A percentile compares a stretch with the other conserved stretches of the same genome.
phyloP scores from a whole-genome alignment of 1,140 invertebrate genomes.

The Ruditapes philippinarum region DNA sequence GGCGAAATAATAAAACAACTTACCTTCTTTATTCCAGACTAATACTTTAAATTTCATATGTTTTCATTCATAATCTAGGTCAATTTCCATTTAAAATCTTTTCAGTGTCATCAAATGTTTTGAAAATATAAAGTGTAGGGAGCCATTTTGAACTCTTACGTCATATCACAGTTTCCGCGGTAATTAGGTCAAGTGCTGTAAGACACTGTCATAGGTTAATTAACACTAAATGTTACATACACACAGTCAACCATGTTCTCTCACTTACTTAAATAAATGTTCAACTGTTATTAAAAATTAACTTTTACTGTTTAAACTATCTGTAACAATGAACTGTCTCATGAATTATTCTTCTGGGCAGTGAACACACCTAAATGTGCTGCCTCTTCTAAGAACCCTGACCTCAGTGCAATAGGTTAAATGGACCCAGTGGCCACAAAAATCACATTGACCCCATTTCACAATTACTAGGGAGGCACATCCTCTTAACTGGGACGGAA shows the following conservation, averaged over 20 bases:
- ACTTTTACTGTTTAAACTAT: background rate
- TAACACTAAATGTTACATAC: background rate
- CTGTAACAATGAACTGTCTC: background rate
- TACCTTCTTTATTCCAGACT: too few species aligned
- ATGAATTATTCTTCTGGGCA: constrained; percentile 23
- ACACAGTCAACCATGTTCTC: background rate
- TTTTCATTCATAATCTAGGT: too few species aligned
- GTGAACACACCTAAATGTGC: constrained; percentile 17
- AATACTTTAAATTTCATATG: too few species aligned
- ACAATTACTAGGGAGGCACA: background rate
- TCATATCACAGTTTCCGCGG: too few species aligned
- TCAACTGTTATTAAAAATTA: background rate
- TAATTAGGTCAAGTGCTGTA: too few species aligned
- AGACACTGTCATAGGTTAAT: too few species aligned
- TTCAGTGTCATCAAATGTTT: too few species aligned
- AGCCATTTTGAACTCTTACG: too few species aligned
- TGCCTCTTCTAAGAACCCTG: background rate
- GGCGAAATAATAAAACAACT: too few species aligned
- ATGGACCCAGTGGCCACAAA: constrained; percentile 42
- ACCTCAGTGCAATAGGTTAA: constrained; percentile 15
- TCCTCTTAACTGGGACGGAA: background rate
- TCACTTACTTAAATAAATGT: background rate
- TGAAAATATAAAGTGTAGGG: too few species aligned
- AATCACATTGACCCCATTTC: constrained; percentile 62
- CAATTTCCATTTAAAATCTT: too few species aligned